A percentile compares a stretch with the other conserved stretches of the same genome.
These are phyloP conservation scores for Eudasyphora cyanicolor DNA, from an alignment of 2,888 invertebrate genomes.

Conservation along the genomic window DNA sequence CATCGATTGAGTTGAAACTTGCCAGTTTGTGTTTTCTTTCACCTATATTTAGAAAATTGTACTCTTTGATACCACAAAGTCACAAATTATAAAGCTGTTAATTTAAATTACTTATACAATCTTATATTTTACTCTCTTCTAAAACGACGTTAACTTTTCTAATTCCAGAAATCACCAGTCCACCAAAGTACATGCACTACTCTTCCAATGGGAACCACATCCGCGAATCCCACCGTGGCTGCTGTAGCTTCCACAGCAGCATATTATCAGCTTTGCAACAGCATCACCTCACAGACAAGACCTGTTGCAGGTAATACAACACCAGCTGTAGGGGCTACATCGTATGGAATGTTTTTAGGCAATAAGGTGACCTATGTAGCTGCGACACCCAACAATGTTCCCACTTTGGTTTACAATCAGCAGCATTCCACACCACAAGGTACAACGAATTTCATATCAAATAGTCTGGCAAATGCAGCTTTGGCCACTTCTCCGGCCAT, in stretches of 20 bases:
- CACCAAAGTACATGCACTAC: neutral
- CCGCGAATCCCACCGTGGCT: conserved; percentile 39
- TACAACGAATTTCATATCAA: conserved; percentile 67
- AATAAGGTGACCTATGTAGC: conserved; percentile 68
- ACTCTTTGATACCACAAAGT: no score
- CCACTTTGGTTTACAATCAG: conserved; percentile 67
- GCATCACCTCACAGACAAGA: conserved; percentile 57
- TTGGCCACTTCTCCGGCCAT: conserved; percentile 65
- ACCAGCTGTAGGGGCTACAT: neutral
- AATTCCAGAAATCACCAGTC: conserved; percentile 43
- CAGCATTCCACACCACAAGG: conserved; percentile 54
- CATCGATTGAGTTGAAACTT: no score
- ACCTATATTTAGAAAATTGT: no score
- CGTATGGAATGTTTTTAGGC: conserved; percentile 67
- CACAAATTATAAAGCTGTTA: no score
- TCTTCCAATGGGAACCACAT: neutral
- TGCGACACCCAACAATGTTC: conserved; percentile 53
- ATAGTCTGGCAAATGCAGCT: conserved; percentile 67
- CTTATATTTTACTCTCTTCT: neutral
- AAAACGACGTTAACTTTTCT: conserved; percentile 36
- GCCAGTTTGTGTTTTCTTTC: no score
- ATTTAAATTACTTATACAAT: no score
- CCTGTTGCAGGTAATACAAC: conserved; percentile 49
- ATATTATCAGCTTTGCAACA: conserved; percentile 67
- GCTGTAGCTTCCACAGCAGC: conserved; percentile 56